A percentile compares a stretch with the other conserved stretches of the same genome.
Evolutionary conservation across 1,140 invertebrate species (phyloP).

Genomic region (Drosophila asahinai): DNA sequence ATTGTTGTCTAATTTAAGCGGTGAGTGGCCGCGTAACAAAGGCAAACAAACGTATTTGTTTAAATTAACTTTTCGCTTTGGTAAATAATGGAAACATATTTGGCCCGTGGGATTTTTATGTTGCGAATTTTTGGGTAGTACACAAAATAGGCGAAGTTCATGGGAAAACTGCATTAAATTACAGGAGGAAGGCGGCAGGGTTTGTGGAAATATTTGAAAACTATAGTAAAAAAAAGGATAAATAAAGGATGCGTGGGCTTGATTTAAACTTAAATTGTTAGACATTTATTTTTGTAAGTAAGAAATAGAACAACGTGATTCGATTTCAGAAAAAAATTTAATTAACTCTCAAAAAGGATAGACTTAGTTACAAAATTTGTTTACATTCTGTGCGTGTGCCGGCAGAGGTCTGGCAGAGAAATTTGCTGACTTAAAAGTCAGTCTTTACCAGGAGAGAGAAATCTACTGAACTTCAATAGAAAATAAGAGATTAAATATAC

Average conservation of each 20-base stretch:
- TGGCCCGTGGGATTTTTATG: constrained; percentile 33
- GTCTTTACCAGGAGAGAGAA: no score
- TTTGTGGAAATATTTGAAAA: constrained; percentile 36
- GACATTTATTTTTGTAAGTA: no score
- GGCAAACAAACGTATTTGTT: constrained; percentile 38
- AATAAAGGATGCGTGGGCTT: constrained; percentile 4
- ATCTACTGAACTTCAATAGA: neutral
- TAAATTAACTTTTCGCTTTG: constrained; percentile 33
- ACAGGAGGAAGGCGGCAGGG: neutral
- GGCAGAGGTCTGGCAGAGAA: no score
- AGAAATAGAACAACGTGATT: no score
- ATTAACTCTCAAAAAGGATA: no score
- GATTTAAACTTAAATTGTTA: no score
- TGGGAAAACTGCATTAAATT: constrained; percentile 18
- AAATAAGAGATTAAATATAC: neutral
- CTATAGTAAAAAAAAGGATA: constrained; percentile 8
- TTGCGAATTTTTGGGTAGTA: constrained; percentile 27
- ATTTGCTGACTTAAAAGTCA: no score
- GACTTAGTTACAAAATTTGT: no score
- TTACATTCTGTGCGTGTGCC: no score
- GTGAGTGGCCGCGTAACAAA: constrained; percentile 16
- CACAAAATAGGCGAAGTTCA: constrained; percentile 20
- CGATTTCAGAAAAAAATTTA: no score
- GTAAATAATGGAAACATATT: constrained; percentile 51
- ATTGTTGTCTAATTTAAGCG: constrained; percentile 39